Percentiles rank a stretch among this genome's conserved stretches.
Evolutionary conservation across 2,888 invertebrate species (phyloP).

Genomic region (Coecobrya sp.): DNA sequence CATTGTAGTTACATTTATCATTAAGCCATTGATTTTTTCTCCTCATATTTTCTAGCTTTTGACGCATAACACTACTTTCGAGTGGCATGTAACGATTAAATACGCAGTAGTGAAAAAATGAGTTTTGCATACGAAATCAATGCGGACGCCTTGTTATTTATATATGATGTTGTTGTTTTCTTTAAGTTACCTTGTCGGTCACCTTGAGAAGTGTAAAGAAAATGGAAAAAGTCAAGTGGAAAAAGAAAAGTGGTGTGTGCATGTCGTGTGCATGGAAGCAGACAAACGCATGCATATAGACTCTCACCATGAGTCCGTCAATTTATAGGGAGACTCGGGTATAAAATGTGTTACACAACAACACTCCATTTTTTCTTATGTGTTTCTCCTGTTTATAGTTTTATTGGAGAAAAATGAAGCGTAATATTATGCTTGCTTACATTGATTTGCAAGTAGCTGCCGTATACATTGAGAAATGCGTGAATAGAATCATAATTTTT

Average conservation of each 20-base stretch:
- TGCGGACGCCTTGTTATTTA: neutral
- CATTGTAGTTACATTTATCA: neutral
- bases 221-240: slow-evolving; percentile 32
- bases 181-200: slow-evolving; percentile 62
- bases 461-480: slow-evolving; percentile 58
- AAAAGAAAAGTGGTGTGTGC: slow-evolving; percentile 28
- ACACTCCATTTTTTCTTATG: neutral
- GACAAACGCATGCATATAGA: slow-evolving; percentile 10
- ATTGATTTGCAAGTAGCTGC: neutral
- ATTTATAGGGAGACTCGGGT: neutral
- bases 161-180: neutral
- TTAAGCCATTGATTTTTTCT: slow-evolving; percentile 54
- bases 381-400: neutral
- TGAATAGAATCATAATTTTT: slow-evolving; percentile 70
- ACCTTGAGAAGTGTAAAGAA: slow-evolving; percentile 59
- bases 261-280: slow-evolving; percentile 59
- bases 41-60: neutral
- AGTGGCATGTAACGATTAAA: too few species aligned
- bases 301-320: neutral
- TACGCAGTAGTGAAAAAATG: neutral
- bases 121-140: neutral
- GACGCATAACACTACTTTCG: neutral
- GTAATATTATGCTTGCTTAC: slow-evolving; percentile 6
- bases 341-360: neutral
- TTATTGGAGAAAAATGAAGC: slow-evolving; percentile 39